These are phyloP conservation scores for Leptinotarsa lineolata DNA, from an alignment of 1,140 invertebrate genomes.

Conservation along the genomic window DNA sequence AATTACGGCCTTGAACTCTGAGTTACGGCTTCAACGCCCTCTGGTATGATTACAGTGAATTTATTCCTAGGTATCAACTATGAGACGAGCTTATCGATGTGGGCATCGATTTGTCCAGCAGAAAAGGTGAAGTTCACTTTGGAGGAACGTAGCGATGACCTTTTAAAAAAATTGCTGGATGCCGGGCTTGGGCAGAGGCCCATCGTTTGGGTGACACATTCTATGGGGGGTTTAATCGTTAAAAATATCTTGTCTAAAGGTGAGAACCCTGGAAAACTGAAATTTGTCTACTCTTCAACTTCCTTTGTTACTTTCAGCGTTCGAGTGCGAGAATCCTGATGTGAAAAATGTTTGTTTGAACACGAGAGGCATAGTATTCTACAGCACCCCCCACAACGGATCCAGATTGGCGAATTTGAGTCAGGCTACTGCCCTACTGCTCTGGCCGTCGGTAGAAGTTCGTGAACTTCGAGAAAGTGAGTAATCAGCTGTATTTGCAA, in stretches of 20 bases:
- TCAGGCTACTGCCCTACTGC: constrained; percentile 61
- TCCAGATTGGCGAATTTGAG: constrained; percentile 69
- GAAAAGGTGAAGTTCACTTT: constrained; percentile 60
- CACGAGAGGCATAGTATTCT: constrained; percentile 77
- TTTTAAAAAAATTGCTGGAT: constrained; percentile 66
- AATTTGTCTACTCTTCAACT: neutral
- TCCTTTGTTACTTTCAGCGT: constrained; percentile 49
- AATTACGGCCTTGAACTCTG: neutral
- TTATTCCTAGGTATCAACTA: constrained; percentile 63
- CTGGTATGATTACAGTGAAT: neutral
- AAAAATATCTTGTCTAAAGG: constrained; percentile 73
- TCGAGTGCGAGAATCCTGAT: constrained; percentile 60
- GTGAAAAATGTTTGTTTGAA: constrained; percentile 63
- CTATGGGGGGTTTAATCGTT: constrained; percentile 83
- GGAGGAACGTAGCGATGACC: constrained; percentile 64
- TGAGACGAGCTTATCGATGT: constrained; percentile 67
- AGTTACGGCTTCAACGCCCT: no score
- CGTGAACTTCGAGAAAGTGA: constrained; percentile 75
- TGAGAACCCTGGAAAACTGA: constrained; percentile 39
- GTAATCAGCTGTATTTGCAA: neutral
- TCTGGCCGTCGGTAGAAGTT: constrained; percentile 81
- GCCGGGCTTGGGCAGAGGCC: constrained; percentile 74
- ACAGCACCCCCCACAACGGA: constrained; percentile 78
- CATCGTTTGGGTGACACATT: constrained; percentile 81
- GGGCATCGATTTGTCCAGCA: constrained; percentile 61